These are phyloP conservation scores for Bellardia pandia DNA, from an alignment of 2,888 invertebrate species.

Conservation along the genomic window DNA sequence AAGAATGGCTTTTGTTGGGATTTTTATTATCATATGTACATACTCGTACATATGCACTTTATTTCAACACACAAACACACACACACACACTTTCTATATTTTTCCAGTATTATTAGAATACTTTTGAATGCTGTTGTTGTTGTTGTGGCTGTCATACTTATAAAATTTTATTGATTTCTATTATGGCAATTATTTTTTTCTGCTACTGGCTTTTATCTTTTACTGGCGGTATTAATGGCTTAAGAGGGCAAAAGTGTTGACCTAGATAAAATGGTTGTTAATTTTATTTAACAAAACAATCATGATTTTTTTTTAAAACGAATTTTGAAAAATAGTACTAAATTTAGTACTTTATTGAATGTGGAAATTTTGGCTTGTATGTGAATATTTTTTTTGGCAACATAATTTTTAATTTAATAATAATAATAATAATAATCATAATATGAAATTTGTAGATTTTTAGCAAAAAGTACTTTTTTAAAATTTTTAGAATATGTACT, in stretches of 20 bases:
- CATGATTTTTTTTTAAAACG: background rate
- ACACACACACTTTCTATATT: background rate
- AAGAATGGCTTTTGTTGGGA: constrained; percentile 39
- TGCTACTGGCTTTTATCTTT: background rate
- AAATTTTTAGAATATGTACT: too few species aligned
- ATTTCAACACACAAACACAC: background rate
- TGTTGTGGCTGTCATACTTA: constrained; percentile 49
- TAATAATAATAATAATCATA: too few species aligned
- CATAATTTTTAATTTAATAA: too few species aligned
- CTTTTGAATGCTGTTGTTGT: background rate
- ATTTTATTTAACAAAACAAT: background rate
- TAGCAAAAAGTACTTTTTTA: too few species aligned
- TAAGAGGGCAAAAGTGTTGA: background rate
- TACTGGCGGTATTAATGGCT: background rate
- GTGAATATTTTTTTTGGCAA: background rate
- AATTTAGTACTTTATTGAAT: background rate
- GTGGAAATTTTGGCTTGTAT: background rate
- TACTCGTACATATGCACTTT: constrained; percentile 34
- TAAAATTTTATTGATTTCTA: constrained; percentile 68
- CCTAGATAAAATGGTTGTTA: too few species aligned
- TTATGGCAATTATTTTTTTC: constrained; percentile 55
- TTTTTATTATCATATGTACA: constrained; percentile 33
- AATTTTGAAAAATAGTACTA: background rate
- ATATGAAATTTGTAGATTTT: too few species aligned
- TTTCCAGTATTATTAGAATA: constrained; percentile 13